Percentiles rank a stretch among this genome's conserved stretches.
Evolutionary conservation across 1,140 invertebrate species (phyloP).

Genomic region (Gonatopus flavifemur): DNA sequence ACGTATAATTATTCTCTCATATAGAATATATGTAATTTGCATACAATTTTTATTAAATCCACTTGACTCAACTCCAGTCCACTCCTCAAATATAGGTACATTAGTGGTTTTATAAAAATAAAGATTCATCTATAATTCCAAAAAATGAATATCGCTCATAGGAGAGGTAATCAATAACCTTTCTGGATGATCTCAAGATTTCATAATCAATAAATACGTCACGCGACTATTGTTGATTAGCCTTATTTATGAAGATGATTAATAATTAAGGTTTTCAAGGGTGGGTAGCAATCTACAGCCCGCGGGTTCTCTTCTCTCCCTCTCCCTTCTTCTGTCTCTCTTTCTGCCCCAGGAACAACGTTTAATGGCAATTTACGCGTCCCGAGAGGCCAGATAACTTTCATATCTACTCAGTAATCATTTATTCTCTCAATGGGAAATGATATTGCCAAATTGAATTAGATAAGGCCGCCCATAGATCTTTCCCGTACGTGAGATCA

Average conservation of each 20-base stretch:
- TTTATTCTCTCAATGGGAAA: conserved; percentile 56
- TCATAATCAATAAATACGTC: too few relatives aligned
- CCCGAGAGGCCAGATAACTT: conserved; percentile 57
- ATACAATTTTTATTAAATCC: too few relatives aligned
- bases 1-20: too few relatives aligned
- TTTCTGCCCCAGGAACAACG: conserved; percentile 36
- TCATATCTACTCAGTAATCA: conserved; percentile 56
- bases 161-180: too few relatives aligned
- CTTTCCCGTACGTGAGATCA: conserved; percentile 38
- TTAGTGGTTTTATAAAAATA: too few relatives aligned
- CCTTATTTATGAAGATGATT: conserved; percentile 40
- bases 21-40: too few relatives aligned
- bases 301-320: conserved; percentile 26
- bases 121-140: too few relatives aligned
- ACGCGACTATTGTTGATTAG: conserved; percentile 21
- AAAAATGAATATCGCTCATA: too few relatives aligned
- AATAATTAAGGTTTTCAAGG: conserved; percentile 48
- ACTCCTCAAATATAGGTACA: too few relatives aligned
- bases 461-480: conserved; percentile 51
- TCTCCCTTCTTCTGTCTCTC: conserved; percentile 6
- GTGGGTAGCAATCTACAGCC: conserved; percentile 35
- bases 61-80: too few relatives aligned
- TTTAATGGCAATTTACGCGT: conserved; percentile 58
- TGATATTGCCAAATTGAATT: conserved; percentile 59
- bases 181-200: too few relatives aligned